Base-by-base conservation (phyloP, 2,113 vertebrate genomes). In the Periophthalmus modestus region DNA sequence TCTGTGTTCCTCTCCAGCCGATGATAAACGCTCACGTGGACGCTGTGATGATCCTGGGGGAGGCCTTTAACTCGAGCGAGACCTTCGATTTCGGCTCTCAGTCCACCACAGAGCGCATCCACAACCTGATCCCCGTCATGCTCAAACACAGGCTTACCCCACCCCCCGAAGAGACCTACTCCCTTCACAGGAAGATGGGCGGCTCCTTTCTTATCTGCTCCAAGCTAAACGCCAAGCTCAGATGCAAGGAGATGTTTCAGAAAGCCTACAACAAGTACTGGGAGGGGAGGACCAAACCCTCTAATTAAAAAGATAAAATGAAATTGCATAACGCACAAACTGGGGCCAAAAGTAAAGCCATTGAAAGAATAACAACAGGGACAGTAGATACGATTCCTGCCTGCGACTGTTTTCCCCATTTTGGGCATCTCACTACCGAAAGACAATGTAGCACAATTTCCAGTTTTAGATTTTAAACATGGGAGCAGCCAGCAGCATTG, bases 191-290 rank as follows among this genome's bases (percentile, higher is more conserved):
- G 39, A 99, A 99, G 91, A 99, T 99, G 98, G 97, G 96, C 0
- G 98, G 98, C 69, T 99, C 98, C 3, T 99, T 99, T 89, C 97
- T 99, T 54, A 99, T 99, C 91, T 99, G 98, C 91, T 96, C 97
- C 75, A 96, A 95, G 85, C 94, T 99, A 59, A 90, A 96, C 66
- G 96, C 97, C 16, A 92, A 93, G 82, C 95, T 99, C 72, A 10
- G 83, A 61, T 99, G 97, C 73, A 96, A 95, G 74, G 84, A 92
- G 34, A 97, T 99, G 96, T 99, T 99, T 47, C 86, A 97, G 50
- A 82, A 89, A 28, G 89, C 93, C 0, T 99, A 98, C 24, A 78
- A 86, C 73, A 94, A 93, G 54, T 99, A 99, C 73, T 94, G 95
- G 95, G 91, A 86, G 43, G 90, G 85, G 11, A 87, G 90, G 74